Percentiles rank a stretch among this genome's conserved stretches.
phyloP scores from a whole-genome alignment of 2,888 invertebrate genomes.

The Melanophora roralis region DNA sequence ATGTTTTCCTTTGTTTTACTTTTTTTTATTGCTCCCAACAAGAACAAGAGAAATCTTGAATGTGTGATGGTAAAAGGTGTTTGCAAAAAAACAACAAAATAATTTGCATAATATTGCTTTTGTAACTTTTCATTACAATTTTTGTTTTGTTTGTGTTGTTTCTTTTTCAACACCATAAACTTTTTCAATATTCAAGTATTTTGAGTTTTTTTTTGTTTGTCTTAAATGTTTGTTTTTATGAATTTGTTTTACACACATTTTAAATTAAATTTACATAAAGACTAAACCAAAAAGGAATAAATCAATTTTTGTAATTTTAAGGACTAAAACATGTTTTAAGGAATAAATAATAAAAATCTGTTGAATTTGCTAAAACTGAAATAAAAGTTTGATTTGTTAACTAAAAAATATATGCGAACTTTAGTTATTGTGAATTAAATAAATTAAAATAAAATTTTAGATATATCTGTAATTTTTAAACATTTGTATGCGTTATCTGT shows the following conservation, averaged over 20 bases:
- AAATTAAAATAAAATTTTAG: no score
- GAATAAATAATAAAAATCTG: slow-evolving; percentile 14
- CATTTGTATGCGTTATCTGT: no score
- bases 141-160: not conserved
- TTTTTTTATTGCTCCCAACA: not conserved
- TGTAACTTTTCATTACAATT: not conserved
- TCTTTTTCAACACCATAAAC: slow-evolving; percentile 29
- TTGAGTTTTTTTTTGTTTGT: slow-evolving; percentile 15
- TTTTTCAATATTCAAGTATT: slow-evolving; percentile 60
- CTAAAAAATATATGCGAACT: no score
- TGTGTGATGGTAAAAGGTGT: slow-evolving; percentile 16
- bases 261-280: no score
- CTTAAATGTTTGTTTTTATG: slow-evolving; percentile 15
- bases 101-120: slow-evolving; percentile 47
- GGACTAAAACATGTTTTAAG: slow-evolving; percentile 17
- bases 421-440: no score
- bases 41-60: slow-evolving; percentile 19
- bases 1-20: slow-evolving; percentile 16
- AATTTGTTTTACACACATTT: no score
- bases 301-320: slow-evolving; percentile 1
- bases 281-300: no score
- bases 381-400: no score
- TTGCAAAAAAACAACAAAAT: slow-evolving; percentile 19
- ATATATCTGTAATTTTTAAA: no score
- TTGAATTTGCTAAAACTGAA: no score